phyloP scores from a whole-genome alignment of 2,797 vertebrate species.

The Valencia hispanica region DNA sequence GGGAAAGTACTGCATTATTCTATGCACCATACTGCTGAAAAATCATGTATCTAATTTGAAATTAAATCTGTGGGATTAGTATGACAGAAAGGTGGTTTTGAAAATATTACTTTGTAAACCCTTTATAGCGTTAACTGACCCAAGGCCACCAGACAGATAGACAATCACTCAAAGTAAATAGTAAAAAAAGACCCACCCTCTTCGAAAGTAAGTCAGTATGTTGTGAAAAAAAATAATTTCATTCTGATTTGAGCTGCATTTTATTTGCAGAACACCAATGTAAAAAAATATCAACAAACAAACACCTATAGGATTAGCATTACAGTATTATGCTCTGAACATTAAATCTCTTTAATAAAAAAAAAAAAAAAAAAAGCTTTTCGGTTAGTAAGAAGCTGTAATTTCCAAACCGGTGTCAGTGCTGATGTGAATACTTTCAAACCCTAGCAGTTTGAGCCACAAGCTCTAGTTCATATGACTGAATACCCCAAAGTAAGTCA shows the following conservation, averaged over 20 bases:
- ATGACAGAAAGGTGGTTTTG: not conserved
- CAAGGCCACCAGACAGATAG: not conserved
- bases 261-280: not conserved
- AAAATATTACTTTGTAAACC: not conserved
- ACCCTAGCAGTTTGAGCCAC: not conserved
- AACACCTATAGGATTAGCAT: not conserved
- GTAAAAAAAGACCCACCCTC: not conserved
- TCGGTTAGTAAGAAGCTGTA: not conserved
- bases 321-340: not conserved
- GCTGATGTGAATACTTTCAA: slow-evolving; percentile 2
- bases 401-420: not conserved
- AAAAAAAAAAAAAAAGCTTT: too few species aligned
- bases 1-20: not conserved
- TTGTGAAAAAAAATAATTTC: not conserved
- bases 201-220: not conserved
- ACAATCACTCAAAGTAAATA: not conserved
- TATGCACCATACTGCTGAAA: not conserved
- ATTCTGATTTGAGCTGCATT: not conserved
- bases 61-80: not conserved
- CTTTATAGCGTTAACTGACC: not conserved
- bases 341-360: not conserved
- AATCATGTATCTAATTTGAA: not conserved
- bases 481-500: not conserved
- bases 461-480: slow-evolving; percentile 1
- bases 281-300: not conserved